A percentile compares a stretch with the other conserved stretches of the same genome.
phyloP scores from a whole-genome alignment of 2,113 vertebrate genomes.

The Tricholaema leucomelas region DNA sequence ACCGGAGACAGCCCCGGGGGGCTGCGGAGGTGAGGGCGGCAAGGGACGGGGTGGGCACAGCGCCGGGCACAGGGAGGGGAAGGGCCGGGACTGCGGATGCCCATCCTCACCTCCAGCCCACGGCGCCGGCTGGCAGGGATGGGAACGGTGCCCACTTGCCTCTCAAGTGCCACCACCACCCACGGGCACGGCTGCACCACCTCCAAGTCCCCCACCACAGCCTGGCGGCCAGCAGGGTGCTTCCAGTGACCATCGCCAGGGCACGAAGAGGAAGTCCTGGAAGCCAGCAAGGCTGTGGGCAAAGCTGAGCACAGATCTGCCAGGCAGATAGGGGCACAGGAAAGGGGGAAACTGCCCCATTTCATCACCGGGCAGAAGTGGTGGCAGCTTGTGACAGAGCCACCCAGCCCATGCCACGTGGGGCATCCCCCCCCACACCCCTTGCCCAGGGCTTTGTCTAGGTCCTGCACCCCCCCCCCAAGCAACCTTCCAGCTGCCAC shows the following conservation, averaged over 20 bases:
- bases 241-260: neutral
- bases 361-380: neutral
- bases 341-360: neutral
- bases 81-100: fast-evolving
- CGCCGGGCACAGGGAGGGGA: neutral
- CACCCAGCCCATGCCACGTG: fast-evolving
- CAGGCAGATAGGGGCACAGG: fast-evolving
- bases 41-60: neutral
- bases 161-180: neutral
- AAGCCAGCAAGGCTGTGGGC: neutral
- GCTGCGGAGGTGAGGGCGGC: constrained; percentile 12
- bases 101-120: neutral
- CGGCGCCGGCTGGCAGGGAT: too few relatives aligned
- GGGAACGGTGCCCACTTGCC: neutral
- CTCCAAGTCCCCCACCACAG: neutral
- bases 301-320: neutral
- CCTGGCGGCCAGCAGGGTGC: too few relatives aligned
- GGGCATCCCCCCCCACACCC: neutral
- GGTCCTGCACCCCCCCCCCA: neutral
- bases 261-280: neutral
- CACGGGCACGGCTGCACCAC: fast-evolving
- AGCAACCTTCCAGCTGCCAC: neutral
- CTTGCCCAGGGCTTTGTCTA: neutral
- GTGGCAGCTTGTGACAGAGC: neutral
- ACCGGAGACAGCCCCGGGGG: neutral